phyloP scores from a whole-genome alignment of 2,797 vertebrate species.

The Hippoglossus hippoglossus region DNA sequence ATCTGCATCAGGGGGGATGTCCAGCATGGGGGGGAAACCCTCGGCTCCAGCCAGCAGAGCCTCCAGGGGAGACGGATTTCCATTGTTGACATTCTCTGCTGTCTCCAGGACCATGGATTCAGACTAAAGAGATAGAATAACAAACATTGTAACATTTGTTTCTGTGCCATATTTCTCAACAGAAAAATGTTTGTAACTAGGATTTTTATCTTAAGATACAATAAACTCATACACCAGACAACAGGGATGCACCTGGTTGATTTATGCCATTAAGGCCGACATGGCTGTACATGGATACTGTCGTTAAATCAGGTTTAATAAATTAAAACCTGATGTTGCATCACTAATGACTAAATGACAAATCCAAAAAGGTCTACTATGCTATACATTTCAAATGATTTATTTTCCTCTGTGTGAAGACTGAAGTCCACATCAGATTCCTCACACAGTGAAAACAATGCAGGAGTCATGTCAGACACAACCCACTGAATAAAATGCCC shows the following conservation, averaged over 20 bases:
- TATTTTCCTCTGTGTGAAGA: neutral
- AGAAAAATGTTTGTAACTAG: neutral
- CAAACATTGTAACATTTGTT: neutral
- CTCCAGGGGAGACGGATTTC: slow-evolving; percentile 97
- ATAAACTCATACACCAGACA: neutral
- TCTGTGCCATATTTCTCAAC: neutral
- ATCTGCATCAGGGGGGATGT: slow-evolving; percentile 98
- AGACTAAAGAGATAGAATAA: slow-evolving; percentile 81
- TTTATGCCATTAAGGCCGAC: neutral
- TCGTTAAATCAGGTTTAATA: too few species aligned
- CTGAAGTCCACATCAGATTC: neutral
- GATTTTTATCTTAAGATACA: too few species aligned
- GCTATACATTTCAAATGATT: too few species aligned
- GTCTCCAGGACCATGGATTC: slow-evolving; percentile 99
- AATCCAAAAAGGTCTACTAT: too few species aligned
- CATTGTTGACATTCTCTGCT: slow-evolving; percentile 96
- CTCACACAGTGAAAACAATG: neutral
- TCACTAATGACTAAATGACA: too few species aligned
- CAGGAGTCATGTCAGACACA: neutral
- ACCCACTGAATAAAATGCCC: neutral
- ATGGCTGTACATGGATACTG: neutral
- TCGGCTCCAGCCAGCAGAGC: slow-evolving; percentile 97
- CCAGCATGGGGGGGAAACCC: slow-evolving; percentile 98
- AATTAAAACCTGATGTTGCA: too few species aligned
- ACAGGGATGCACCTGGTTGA: neutral